Conservation (phyloP, 2,113 vertebrate genomes). For the Otus sunia region DNA sequence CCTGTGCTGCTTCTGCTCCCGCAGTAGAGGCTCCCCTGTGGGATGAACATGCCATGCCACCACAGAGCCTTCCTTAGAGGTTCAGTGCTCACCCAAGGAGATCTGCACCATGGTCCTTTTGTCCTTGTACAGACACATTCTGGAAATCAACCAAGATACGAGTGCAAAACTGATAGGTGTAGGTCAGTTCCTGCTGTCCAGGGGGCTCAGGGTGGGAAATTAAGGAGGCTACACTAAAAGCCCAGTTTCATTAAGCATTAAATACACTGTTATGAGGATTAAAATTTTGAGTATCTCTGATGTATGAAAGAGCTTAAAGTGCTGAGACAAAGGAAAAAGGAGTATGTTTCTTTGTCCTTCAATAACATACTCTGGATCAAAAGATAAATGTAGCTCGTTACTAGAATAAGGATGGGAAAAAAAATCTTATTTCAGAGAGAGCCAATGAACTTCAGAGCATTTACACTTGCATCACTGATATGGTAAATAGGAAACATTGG, state of each 20-base stretch:
- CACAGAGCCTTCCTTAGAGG: not conserved
- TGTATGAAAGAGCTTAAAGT: not conserved
- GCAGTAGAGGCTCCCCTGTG: not conserved
- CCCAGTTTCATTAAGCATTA: not conserved
- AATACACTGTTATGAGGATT: not conserved
- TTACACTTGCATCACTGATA: not conserved
- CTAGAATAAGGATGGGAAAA: not conserved
- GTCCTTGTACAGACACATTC: not conserved
- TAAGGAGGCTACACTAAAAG: not conserved
- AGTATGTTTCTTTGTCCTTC: not conserved
- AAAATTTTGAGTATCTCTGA: not conserved
- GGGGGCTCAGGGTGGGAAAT: not conserved
- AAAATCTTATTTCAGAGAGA: not conserved
- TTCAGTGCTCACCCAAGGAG: not conserved
- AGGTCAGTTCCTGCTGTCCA: not conserved
- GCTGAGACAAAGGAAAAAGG: not conserved
- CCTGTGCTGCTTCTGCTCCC: not conserved
- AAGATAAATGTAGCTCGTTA: not conserved
- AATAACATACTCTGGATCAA: not conserved
- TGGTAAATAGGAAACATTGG: not conserved
- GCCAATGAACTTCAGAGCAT: not conserved
- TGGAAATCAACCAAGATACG: not conserved
- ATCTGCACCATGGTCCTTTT: not conserved
- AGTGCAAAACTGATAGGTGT: not conserved
- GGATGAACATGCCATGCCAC: too few species aligned